Base-by-base conservation (phyloP, 2,797 vertebrate species). In the Anisognathus igniventris region DNA sequence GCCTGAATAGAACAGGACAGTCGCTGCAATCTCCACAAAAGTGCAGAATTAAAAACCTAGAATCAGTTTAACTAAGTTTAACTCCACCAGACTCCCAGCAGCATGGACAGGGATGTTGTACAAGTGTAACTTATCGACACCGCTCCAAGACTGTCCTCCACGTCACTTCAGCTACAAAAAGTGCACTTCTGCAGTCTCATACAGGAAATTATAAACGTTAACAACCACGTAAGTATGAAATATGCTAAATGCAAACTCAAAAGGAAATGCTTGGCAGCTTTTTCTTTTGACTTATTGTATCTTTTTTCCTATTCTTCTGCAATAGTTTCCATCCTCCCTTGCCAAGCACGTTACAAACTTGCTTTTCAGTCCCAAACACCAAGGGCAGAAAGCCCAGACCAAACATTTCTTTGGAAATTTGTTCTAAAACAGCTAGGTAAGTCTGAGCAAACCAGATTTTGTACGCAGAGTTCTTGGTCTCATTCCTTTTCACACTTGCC, bases 281-380 rank as follows among this genome's bases (percentile, higher is more conserved):
- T 82, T 68, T 45, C 71, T 75, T 92, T 71, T 5, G 12, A 54
- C 35, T 80, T 82, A 57, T 14, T 54, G 7, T 73, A 64, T 65
- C 74, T 77, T 62, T 83, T 75, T 45, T 50, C 18, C 44, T 56
- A 39, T 75, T 78, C 25, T 87, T 67, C 80, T 54, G 71, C 37
- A 61, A 67, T 61, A 76, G 58, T 95, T 95, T 94, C 95, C 90
- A 77, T 17, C 12, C 28, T 79, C 39, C 40, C 39, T 39, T 80
- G 88, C 88, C 92, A 92, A 85, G 12, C 37, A n/a, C 31, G 18
- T 76, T 82, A 93, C 45, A 85, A 84, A 85, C 80, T 81, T 31
- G 28, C 73, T 84, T 88, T 90, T 75, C 83, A 76, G 54, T 35
- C 64, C 45, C 24, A 62, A 89, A 54, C 51, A 73, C 60, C 70